Base-by-base conservation (phyloP, 2,797 vertebrate species). In the Dendrocincla fuliginosa region DNA sequence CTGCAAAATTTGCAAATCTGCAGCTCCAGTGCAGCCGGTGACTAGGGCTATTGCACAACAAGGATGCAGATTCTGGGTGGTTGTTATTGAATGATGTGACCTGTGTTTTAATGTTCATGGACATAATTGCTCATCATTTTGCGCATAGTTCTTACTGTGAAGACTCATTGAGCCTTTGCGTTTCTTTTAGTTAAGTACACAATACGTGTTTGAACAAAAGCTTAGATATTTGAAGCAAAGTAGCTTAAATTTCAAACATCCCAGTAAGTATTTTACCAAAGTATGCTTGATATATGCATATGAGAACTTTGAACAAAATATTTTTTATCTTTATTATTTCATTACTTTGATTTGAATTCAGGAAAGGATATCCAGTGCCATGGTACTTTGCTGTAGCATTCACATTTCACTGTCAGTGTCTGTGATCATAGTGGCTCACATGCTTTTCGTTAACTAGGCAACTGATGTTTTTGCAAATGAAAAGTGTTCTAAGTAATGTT, bases 251-350 rank as follows among this genome's bases (percentile, higher is more conserved):
- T 78, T 92, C 52, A 47, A 67, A 47, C 12, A 65, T 61, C 17
- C 6, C 12, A 20, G 30, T 50, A 79, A 88, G 59, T 71, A 63
- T 39, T 91, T 91, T 60, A 71, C 67, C 13, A 13, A 90, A 77
- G 10, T 50, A 18, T 32, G 23, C 23, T 42, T 84, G n/a, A 50
- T 46, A 24, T 8, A 13, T 75, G 24, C 19, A 81, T 49, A 44
- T 57, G 32, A 79, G 37, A 37, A 52, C 18, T 75, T 70, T 27
- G 44, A 77, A 47, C 13, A 75, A 87, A 84, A 37, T 30, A 16
- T 65, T 83, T 90, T 77, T 93, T 82, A 46, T 13, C 4, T 65
- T 55, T 80, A 56, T 53, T 28, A 89, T 85, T 93, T 88, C 8
- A 20, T 88, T 84, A 8, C 22, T 70, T 91, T 79, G 67, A 73